Evolutionary conservation across 1,140 invertebrate genomes (phyloP), one percentile per base, ranked within the genome.

Genomic region (Bombus breviceps): DNA sequence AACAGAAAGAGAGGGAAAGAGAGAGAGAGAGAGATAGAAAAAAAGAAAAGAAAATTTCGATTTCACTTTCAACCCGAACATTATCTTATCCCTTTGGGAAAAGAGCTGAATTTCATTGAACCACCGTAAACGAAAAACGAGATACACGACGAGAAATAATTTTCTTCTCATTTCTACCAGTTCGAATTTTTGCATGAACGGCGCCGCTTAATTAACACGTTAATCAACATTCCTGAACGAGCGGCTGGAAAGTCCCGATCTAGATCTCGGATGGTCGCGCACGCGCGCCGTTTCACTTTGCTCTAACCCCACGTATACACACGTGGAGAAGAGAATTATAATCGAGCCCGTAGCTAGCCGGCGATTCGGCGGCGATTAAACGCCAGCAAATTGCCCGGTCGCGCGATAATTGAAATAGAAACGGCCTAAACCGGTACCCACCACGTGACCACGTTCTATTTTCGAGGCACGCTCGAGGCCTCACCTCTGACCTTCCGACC

Each of bases 321-420:
- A n/a, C 39, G 28, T 12, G 25, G 32, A 66, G 59, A n/a, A 13
- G 37, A 18, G 66, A 59, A 59, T 80, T 47, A 80, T 39, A 80
- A 85, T 85, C 78, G 57, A 41, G 43, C 15, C 9, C 41, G 72
- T 41, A 18, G 37, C 39, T 12, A 18, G 8, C n/a, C 59, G 57
- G n/a, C 25, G 75, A 84, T 79, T 76, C 53, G 76, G 39, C 53
- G 53, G n/a, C 76, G 83, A 85, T 85, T 85, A 62, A 84, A 79
- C 68, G 47, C 66, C 76, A 72, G 82, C 64, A 66, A 84, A 84
- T 80, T 72, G 77, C 47, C 68, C 47, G 69, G 34, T 59, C 32
- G 25, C n/a, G 37, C 62, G 43, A 81, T 81, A 81, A 85, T 85
- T 85, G 84, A 85, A 85, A 85, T 85, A 79, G 78, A 85, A 85